Evolutionary conservation across 1,140 invertebrate genomes (phyloP).

Genomic region (Tetramorium simillimum): DNA sequence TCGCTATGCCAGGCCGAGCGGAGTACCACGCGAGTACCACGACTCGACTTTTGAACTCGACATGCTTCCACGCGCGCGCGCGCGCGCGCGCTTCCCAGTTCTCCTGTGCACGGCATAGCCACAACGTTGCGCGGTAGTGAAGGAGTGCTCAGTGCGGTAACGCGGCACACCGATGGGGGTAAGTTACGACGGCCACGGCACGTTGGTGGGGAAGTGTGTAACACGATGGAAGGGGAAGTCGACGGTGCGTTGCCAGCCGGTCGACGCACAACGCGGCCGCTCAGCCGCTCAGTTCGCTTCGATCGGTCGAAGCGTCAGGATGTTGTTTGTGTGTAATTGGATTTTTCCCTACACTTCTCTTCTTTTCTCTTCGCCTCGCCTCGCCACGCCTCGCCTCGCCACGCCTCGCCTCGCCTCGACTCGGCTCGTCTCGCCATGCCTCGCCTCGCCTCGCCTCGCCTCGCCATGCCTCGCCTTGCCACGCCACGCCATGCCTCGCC

Average conservation of each 20-base stretch:
- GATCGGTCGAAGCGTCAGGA: constrained; percentile 73
- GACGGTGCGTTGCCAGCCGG: constrained; percentile 34
- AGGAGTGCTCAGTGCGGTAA: neutral
- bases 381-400: neutral
- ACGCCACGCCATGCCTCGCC: neutral
- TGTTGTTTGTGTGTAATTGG: neutral
- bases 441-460: neutral
- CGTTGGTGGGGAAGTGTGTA: neutral
- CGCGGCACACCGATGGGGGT: neutral
- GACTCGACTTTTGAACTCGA: neutral
- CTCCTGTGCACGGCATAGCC: neutral
- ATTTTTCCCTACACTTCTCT: neutral
- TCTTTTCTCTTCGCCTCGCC: neutral
- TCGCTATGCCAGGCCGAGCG: neutral
- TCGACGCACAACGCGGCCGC: constrained; percentile 16
- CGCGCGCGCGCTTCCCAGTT: neutral
- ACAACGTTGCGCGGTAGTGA: constrained; percentile 5
- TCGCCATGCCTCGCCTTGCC: neutral
- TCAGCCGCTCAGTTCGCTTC: constrained; percentile 81
- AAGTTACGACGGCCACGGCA: neutral
- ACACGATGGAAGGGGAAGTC: neutral
- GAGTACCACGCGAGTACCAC: neutral
- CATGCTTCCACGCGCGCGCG: neutral
- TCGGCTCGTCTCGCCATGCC: too few species aligned
- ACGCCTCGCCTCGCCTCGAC: neutral